These are phyloP conservation scores for Philereme transversata DNA, from an alignment of 2,888 invertebrate species.

Conservation along the genomic window DNA sequence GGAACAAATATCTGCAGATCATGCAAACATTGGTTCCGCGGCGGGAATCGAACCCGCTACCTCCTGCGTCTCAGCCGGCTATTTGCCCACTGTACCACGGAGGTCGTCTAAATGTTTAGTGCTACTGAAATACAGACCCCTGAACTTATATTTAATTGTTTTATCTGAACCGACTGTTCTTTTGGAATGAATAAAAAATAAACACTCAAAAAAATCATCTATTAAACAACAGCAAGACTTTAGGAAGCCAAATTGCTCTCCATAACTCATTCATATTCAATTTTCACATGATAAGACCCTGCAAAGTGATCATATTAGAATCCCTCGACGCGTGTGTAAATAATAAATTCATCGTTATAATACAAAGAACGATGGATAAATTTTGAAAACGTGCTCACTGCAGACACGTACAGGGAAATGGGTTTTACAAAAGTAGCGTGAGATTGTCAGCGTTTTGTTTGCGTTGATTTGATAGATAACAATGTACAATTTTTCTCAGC, in stretches of 20 bases:
- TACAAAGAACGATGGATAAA: constrained; percentile 29
- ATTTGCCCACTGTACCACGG: too few relatives aligned
- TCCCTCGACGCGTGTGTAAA: constrained; percentile 8
- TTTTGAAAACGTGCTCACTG: constrained; percentile 25
- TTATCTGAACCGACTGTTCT: too few relatives aligned
- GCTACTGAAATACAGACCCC: too few relatives aligned
- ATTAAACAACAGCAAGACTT: background rate
- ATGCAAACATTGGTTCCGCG: too few relatives aligned
- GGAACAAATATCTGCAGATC: too few relatives aligned
- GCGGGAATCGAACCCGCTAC: too few relatives aligned
- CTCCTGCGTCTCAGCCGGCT: too few relatives aligned
- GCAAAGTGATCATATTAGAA: constrained; percentile 13
- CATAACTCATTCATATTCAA: constrained; percentile 6
- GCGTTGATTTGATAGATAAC: background rate
- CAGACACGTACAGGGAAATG: constrained; percentile 10
- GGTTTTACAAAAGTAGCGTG: constrained; percentile 8
- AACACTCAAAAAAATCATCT: too few relatives aligned
- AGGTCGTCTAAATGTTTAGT: too few relatives aligned
- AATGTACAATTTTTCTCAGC: too few relatives aligned
- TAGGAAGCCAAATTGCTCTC: background rate
- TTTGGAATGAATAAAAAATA: too few relatives aligned
- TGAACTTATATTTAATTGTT: too few relatives aligned
- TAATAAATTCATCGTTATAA: constrained; percentile 15
- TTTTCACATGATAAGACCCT: constrained; percentile 7
- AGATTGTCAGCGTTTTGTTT: background rate